Evolutionary conservation across 2,113 vertebrate species (phyloP), one percentile per base, ranked within the genome.

Genomic region (Gallinago undulata): DNA sequence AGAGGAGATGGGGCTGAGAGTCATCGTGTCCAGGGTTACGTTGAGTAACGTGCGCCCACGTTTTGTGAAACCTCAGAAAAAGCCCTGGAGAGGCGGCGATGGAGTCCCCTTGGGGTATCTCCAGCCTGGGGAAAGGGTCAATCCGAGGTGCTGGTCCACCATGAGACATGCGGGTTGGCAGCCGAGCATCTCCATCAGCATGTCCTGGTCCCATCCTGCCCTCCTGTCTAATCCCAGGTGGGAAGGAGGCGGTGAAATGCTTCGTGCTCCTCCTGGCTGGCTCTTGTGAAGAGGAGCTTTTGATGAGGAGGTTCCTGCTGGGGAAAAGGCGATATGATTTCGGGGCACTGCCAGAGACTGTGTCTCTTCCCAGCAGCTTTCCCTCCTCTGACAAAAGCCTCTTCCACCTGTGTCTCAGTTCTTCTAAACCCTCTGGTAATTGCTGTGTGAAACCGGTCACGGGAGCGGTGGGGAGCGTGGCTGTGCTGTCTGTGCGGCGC

Each of bases 21-120:
- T 12, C 59, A 45, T 37, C 18, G 3, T 19, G 19, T 22, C 45
- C 9, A 37, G 31, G 51, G 53, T 17, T 19, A 4, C 7, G 16
- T 39, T 9, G 33, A 23, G 1, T 24, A 56, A 48, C 19, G 7
- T 1, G 1, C 17, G 9, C 17, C 15, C 24, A 1, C 1, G 0
- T 5, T 16, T 39, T 33, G 18, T 1, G 3, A 70, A 50, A 23
- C 23, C 35, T 30, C 30, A 10, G 35, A 17, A 63, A n/a, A 35
- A 2, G 3, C 41, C 41, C 35, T 11, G 50, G 35, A 56, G 50
- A 35, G 57, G 19, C 2, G 2, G 67, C 12, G 31, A 14, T 1
- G 11, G 31, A 14, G 19, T 31, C 31, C 3, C 25, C 28, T 13
- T 13, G 3, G 51, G 25, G 35, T 6, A 27, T 18, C 64, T 25